Evolutionary conservation across 1,140 invertebrate species (phyloP).

Genomic region (Callitettix versicolor): DNA sequence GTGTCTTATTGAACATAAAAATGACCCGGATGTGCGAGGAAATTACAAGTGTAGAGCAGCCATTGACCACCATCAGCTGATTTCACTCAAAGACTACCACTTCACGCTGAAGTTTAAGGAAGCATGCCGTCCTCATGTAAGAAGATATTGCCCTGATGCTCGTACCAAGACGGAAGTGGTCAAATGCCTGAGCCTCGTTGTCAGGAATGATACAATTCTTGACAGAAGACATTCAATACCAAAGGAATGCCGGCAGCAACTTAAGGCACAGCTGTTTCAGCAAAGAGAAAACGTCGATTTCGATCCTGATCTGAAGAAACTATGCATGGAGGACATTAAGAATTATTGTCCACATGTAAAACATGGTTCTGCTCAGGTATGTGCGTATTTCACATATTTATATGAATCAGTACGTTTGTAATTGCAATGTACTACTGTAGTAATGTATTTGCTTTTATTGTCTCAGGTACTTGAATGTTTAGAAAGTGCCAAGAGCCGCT

Average conservation of each 20-base stretch:
- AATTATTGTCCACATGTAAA: slow-evolving; percentile 58
- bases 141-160: slow-evolving; percentile 59
- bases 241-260: slow-evolving; percentile 77
- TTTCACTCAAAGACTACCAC: slow-evolving; percentile 85
- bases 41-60: slow-evolving; percentile 81
- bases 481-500: slow-evolving; percentile 52
- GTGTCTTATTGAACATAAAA: slow-evolving; percentile 88
- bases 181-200: slow-evolving; percentile 78
- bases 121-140: slow-evolving; percentile 76
- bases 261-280: slow-evolving; percentile 79
- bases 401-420: no score
- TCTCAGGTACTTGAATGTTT: slow-evolving; percentile 71
- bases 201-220: slow-evolving; percentile 77
- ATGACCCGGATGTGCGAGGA: slow-evolving; percentile 59
- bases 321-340: slow-evolving; percentile 67
- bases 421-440: no score
- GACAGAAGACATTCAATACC: slow-evolving; percentile 66
- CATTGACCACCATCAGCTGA: slow-evolving; percentile 88
- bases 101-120: slow-evolving; percentile 94
- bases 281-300: slow-evolving; percentile 76
- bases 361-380: slow-evolving; percentile 67
- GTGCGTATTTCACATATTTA: slow-evolving; percentile 11
- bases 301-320: slow-evolving; percentile 65
- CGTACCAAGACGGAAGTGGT: slow-evolving; percentile 61
- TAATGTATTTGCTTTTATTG: no score